phyloP scores from a whole-genome alignment of 2,797 vertebrate species.

The Microcaecilia unicolor region DNA sequence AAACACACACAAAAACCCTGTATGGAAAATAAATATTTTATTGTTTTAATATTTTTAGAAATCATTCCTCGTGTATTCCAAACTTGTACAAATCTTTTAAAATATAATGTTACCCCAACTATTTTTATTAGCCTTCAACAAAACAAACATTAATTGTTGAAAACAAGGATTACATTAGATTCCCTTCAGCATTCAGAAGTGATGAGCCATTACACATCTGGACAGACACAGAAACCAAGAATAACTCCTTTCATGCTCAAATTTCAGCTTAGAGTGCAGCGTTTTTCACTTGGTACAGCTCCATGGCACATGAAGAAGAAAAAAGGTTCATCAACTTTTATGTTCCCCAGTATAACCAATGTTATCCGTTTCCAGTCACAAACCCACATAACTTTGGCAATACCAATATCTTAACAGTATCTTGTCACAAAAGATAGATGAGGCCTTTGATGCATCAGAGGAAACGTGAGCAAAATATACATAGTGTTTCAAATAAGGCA shows the following conservation, averaged over 20 bases:
- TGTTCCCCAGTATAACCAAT: conserved; percentile 22
- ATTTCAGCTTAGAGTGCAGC: conserved; percentile 10
- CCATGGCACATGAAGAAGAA: conserved; percentile 12
- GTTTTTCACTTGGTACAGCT: conserved; percentile 21
- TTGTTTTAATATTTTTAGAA: conserved; percentile 73
- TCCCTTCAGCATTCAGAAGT: conserved; percentile 25
- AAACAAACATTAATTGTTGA: conserved; percentile 29
- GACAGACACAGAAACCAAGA: conserved; percentile 15
- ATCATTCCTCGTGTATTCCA: conserved; percentile 70
- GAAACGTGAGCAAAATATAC: conserved; percentile 25
- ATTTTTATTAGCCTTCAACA: conserved; percentile 45
- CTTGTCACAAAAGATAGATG: conserved; percentile 30
- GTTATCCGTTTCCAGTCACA: conserved; percentile 33
- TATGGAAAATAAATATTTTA: conserved; percentile 99
- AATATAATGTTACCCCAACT: conserved; percentile 40
- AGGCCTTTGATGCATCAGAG: conserved; percentile 27
- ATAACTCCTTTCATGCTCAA: conserved; percentile 20
- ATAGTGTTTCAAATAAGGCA: conserved; percentile 53
- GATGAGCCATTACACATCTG: conserved; percentile 33
- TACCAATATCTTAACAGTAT: conserved; percentile 23
- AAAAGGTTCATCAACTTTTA: conserved; percentile 24
- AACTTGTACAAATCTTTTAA: conserved; percentile 49
- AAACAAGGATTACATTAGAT: conserved; percentile 33
- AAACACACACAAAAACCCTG: conserved; percentile 21
- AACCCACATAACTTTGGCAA: conserved; percentile 30